These are phyloP conservation scores for Chlorospingus flavigularis DNA, from an alignment of 2,797 vertebrate species.

Conservation along the genomic window DNA sequence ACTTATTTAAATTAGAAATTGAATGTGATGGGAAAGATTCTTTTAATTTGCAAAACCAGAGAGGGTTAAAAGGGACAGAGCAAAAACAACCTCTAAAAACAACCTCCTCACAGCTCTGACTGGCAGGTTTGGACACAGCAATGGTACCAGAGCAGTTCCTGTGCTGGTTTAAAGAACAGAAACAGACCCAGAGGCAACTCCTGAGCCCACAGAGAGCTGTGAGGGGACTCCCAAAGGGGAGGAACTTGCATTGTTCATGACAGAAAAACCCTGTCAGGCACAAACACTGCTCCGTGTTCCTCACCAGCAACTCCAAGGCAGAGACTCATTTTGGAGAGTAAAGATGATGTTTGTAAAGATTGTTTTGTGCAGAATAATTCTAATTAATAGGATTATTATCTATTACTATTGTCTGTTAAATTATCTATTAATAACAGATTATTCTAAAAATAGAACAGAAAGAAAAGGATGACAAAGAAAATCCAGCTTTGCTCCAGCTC, in stretches of 20 bases:
- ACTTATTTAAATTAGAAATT: neutral
- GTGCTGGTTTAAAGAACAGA: neutral
- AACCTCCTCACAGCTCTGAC: neutral
- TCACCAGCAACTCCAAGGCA: neutral
- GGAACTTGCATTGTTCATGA: neutral
- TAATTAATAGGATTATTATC: neutral
- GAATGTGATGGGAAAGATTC: neutral
- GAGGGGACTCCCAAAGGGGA: neutral
- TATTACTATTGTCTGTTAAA: neutral
- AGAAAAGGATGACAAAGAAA: neutral
- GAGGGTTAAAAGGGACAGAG: neutral
- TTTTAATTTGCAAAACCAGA: conserved; percentile 15
- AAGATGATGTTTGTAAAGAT: neutral
- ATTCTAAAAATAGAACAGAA: neutral
- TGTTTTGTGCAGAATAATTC: neutral
- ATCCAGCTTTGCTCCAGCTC: neutral
- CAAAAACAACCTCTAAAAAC: neutral
- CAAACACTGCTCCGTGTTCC: neutral
- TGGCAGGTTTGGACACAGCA: rapidly evolving
- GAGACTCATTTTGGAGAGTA: neutral
- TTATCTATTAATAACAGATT: neutral
- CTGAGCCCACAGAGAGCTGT: rapidly evolving
- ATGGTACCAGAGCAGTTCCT: neutral
- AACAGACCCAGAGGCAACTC: neutral
- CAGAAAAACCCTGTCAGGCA: neutral